Evolutionary conservation across 2,113 vertebrate species (phyloP), one percentile per base, ranked within the genome.

Genomic region (Siniperca knerii): DNA sequence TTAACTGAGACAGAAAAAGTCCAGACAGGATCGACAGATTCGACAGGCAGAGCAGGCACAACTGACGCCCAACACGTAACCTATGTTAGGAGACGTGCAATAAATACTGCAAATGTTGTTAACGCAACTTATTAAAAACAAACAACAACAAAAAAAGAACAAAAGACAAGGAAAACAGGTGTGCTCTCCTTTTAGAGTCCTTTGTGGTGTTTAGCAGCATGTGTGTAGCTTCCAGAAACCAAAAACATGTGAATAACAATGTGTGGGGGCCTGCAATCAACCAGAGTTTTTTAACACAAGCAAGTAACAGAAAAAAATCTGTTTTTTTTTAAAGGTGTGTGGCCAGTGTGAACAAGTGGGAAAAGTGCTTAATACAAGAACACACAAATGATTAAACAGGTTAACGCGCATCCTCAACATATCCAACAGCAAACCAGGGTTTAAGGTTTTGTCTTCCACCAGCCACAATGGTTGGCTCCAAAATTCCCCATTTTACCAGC

Each of bases 81-180:
- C 87, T 81, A 82, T 61, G 89, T 92, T 88, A 91, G 88, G 87
- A 89, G 88, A 91, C 83, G 86, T 89, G 93, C 93, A 96, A 96
- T 95, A 96, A 96, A 96, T 95, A 95, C 94, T 94, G 94, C 90
- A 93, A 92, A 90, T 90, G 90, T 85, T 88, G 85, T 94, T 92
- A 93, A 94, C 83, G 81, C 84, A 91, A 93, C 80, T 91, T 89
- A 87, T 87, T 89, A 83, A 90, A 94, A 89, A 67, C 13, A 16
- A 50, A 50, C 15, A 25, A 29, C 29, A 29, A 33, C 18, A 48
- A 48, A 64, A 60, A n/a, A 12, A 58, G 9, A 77, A 81, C 6
- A 66, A 25, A 40, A 42, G 25, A 81, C 25, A 0, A 79, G 87
- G 82, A 81, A 69, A 79, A 61, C 79, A 25, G 64, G 52, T 42